Base-by-base conservation (phyloP, 2,888 invertebrate genomes). In the Parasteatoda lunata region DNA sequence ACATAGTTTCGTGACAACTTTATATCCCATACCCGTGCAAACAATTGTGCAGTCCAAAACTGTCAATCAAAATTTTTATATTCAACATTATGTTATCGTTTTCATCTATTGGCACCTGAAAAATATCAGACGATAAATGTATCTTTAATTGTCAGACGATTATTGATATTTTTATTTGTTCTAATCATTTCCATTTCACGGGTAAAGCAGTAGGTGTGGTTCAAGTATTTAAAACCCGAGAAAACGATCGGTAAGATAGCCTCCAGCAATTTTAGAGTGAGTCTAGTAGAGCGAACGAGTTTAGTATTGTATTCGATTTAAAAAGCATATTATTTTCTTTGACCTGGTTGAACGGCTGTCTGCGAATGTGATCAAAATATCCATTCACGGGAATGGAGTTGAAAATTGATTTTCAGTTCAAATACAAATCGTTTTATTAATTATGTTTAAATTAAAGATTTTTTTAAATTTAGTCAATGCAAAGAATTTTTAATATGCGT, bases 271-370 rank as follows among this genome's bases (percentile, higher is more conserved):
- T 69, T 47, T 7, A 30, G 30, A 30, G 30, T 9, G 54, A 54
- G 69, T n/a, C 52, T 73, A 72, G 66, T 66, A n/a, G 64, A 72
- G 15, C 59, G 68, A 80, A 80, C 72, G 49, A 80, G 72, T 80
- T 80, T 51, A 30, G 49, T 45, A 45, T 80, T 72, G 72, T 48
- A 52, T 13, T 15, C 30, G 66, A 72, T 73, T 80, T 51, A 77
- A 66, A 59, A 72, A 66, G 80, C 72, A 73, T 64, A 72, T 65
- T 49, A 80, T 70, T 71, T 80, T 15, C 15, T 72, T 30, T 72
- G 80, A 77, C 77, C 77, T 69, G 68, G 5, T 77, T 77, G 72
- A 15, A 71, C 7, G 49, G 11, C 45, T n/a, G 65, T 72, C 52
- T 72, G 72, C 65, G 13, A 51, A 66, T 13, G 47, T 54, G 66